Conservation (phyloP, 2,888 invertebrate species). For the Venusia cambrica region DNA sequence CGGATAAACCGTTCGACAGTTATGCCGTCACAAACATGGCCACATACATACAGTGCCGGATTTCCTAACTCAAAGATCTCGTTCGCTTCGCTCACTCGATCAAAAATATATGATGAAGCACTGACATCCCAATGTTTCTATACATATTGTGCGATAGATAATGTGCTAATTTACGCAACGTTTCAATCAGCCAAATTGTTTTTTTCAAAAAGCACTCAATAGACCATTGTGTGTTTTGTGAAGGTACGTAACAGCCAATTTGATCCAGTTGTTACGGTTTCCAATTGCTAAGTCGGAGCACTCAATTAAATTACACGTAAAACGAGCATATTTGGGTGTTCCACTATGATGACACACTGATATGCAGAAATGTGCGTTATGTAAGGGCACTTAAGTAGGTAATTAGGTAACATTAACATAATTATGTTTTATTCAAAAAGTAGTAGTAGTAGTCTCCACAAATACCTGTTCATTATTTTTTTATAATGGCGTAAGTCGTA, state of each 20-base stretch:
- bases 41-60: too few relatives aligned
- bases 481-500: too few relatives aligned
- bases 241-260: slow-evolving; percentile 15
- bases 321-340: slow-evolving; percentile 13
- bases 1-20: too few relatives aligned
- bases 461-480: too few relatives aligned
- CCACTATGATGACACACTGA: slow-evolving; percentile 20
- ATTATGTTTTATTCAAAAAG: slow-evolving; percentile 7
- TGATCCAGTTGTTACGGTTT: slow-evolving; percentile 14
- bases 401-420: slow-evolving; percentile 29
- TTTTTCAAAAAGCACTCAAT: slow-evolving; percentile 3
- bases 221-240: slow-evolving; percentile 9
- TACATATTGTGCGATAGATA: too few relatives aligned
- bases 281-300: slow-evolving; percentile 11
- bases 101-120: too few relatives aligned
- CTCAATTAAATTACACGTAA: slow-evolving; percentile 18
- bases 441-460: too few relatives aligned
- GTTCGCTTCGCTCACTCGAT: too few relatives aligned
- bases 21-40: too few relatives aligned
- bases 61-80: too few relatives aligned
- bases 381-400: slow-evolving; percentile 23
- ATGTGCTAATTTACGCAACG: too few relatives aligned
- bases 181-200: neutral
- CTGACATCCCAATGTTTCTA: too few relatives aligned
- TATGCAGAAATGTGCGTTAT: slow-evolving; percentile 19